A percentile compares a stretch with the other conserved stretches of the same genome.
phyloP scores from a whole-genome alignment of 2,888 invertebrate genomes.

The Minunthozetes semirufus region DNA sequence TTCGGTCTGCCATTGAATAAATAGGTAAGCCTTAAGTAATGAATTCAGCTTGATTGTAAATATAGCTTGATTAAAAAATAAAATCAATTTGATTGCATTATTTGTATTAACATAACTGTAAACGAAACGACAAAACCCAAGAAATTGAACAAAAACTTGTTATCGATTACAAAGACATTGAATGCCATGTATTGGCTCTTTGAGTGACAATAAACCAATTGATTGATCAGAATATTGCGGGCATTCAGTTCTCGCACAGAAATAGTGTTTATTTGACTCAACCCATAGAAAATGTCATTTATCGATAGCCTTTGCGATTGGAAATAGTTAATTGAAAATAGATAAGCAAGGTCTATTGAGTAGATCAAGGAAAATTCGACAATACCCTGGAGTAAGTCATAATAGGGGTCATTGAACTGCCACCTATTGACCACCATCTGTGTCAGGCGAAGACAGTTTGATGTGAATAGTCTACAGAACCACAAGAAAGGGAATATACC shows the following conservation, averaged over 20 bases:
- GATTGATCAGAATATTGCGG: background rate
- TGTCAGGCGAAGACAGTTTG: background rate
- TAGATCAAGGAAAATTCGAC: background rate
- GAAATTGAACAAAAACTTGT: too few species aligned
- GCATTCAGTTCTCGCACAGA: background rate
- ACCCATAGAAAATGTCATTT: background rate
- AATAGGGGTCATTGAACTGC: background rate
- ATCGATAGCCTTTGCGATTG: background rate
- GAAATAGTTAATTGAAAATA: background rate
- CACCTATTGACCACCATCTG: background rate
- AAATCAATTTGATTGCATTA: too few species aligned
- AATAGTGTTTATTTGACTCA: background rate
- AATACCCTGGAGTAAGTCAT: background rate
- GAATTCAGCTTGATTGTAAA: too few species aligned
- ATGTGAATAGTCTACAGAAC: background rate
- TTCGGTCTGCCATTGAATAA: too few species aligned
- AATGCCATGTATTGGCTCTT: slow-evolving; percentile 3
- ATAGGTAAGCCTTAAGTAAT: too few species aligned
- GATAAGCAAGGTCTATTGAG: background rate
- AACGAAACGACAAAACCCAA: too few species aligned
- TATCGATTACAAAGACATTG: background rate
- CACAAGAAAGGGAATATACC: background rate
- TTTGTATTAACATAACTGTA: too few species aligned
- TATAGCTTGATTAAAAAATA: too few species aligned
- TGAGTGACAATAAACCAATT: background rate